Evolutionary conservation across 2,797 vertebrate genomes (phyloP), one percentile per base, ranked within the genome.

Genomic region (Buceros bicornis): DNA sequence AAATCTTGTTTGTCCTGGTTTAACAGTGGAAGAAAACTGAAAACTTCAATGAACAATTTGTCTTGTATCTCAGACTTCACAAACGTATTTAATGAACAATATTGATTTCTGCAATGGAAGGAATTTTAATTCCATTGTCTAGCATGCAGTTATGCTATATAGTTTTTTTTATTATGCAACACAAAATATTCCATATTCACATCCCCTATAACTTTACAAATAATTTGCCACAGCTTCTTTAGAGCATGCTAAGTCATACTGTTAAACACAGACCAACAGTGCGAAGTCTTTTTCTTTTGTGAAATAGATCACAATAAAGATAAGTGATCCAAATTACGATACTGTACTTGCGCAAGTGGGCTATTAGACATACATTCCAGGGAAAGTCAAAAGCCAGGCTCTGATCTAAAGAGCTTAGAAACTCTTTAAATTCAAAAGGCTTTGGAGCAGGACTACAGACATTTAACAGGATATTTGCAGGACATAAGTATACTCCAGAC

Each of bases 321-420:
- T 22, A 47, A 77, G 25, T n/a, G 45, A 69, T 13, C 26, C 0
- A 0, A 87, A 20, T 50, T 43, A 71, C 10, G 78, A 31, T n/a
- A 78, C 79, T 5, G 7, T 16, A 58, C 2, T 45, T 54, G 35
- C 0, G 7, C 42, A 81, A 67, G 29, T 15, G 7, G 10, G 5
- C 33, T 79, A 61, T 11, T 61, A 66, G 77, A 71, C 6, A 12
- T 42, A 13, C 3, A 28, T 37, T 73, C 19, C 43, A 10, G 2
- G 3, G 45, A 26, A 67, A 33, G 11, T 64, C 5, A 76, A 57
- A 81, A 13, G 24, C 71, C 37, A 88, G 20, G 5, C 8, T 86
- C 28, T 80, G 14, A 70, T 42, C 13, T 53, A 57, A 79, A 94
- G n/a, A 56, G 12, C 3, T 50, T 24, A 69, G 16, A 82, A 89